Percentiles rank a stretch among this genome's conserved stretches.
phyloP scores from a whole-genome alignment of 1,140 invertebrate genomes.

The Amyelois transitella region DNA sequence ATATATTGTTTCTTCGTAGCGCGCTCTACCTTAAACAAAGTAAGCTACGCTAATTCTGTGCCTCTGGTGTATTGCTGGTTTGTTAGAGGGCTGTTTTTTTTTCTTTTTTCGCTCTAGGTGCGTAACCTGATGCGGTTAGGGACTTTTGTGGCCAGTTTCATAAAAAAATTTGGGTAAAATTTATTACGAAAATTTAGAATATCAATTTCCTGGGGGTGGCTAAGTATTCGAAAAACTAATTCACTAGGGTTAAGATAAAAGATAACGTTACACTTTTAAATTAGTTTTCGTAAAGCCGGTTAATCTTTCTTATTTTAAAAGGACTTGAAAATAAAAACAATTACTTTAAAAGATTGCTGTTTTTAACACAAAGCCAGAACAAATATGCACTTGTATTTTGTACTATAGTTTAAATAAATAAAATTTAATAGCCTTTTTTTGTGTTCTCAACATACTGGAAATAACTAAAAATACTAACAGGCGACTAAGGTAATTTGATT shows the following conservation, averaged over 20 bases:
- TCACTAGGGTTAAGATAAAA: constrained; percentile 14
- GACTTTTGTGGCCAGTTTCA: constrained; percentile 56
- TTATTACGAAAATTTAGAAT: constrained; percentile 50
- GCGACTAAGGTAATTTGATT: not conserved
- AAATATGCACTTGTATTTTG: not conserved
- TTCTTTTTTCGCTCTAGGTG: constrained; percentile 56
- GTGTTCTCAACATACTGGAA: too few relatives aligned
- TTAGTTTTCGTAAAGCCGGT: not conserved
- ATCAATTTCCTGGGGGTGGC: constrained; percentile 27
- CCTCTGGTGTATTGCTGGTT: constrained; percentile 66
- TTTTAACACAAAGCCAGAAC: too few relatives aligned
- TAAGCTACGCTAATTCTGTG: not conserved
- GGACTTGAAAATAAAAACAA: too few relatives aligned
- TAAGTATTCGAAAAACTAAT: not conserved
- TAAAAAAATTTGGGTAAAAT: constrained; percentile 57
- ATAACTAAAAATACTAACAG: not conserved
- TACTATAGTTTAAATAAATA: not conserved
- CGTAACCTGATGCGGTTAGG: constrained; percentile 53
- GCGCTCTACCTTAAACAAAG: not conserved
- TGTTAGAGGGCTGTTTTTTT: constrained; percentile 68
- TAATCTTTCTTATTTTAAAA: not conserved
- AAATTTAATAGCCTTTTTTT: not conserved
- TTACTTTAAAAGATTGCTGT: not conserved
- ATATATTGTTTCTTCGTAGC: too few relatives aligned
- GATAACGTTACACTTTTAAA: constrained; percentile 21